phyloP scores from a whole-genome alignment of 2,113 vertebrate species.

The Psilopsiagon aymara region DNA sequence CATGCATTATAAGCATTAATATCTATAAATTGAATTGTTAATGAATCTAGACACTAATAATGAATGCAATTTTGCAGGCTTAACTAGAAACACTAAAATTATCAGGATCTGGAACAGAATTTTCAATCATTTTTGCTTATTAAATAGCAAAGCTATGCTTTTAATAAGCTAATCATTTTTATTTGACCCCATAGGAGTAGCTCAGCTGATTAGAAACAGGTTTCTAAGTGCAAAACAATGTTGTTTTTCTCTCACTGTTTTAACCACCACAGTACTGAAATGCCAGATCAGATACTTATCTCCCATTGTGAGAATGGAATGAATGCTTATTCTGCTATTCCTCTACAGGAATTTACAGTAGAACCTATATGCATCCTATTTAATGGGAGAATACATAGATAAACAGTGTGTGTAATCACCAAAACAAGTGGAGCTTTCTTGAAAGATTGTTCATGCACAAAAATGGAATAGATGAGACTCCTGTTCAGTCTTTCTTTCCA shows the following conservation, averaged over 20 bases:
- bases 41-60: constrained; percentile 88
- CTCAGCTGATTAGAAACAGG: constrained; percentile 81
- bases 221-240: constrained; percentile 77
- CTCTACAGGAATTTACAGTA: not conserved
- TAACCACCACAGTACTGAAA: constrained; percentile 75
- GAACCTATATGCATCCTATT: not conserved
- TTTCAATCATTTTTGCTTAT: constrained; percentile 86
- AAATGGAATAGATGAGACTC: not conserved
- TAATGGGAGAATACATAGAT: not conserved
- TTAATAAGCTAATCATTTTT: constrained; percentile 86
- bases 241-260: constrained; percentile 76
- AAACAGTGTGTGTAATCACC: not conserved
- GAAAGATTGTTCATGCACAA: not conserved
- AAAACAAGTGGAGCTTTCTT: not conserved
- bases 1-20: constrained; percentile 87
- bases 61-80: constrained; percentile 85
- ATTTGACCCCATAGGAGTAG: constrained; percentile 84
- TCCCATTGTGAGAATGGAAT: not conserved
- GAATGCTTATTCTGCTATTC: constrained; percentile 42
- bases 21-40: constrained; percentile 89
- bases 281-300: constrained; percentile 49
- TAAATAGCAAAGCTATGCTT: constrained; percentile 85
- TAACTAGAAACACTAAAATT: constrained; percentile 86
- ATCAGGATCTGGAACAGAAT: constrained; percentile 82
- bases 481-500: not conserved